Evolutionary conservation across 2,888 invertebrate genomes (phyloP), one percentile per base, ranked within the genome.

Genomic region (Diogma glabrata): DNA sequence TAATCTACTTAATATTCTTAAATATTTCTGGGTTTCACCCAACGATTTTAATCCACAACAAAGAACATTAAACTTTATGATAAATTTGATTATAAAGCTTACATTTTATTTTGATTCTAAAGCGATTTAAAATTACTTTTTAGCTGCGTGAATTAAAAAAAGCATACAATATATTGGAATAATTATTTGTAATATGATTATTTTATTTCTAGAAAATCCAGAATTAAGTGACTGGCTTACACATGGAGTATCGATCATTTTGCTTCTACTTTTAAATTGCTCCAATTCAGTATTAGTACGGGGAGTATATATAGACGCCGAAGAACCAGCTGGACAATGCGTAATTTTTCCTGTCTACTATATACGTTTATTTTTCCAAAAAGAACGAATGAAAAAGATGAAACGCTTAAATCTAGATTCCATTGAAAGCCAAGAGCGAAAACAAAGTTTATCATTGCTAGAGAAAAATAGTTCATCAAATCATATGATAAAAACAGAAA

Each of bases 261-360:
- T 88, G 33, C 76, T 90, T 49, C 80, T 88, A 49, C 76, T 89
- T 8, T 74, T 91, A 50, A 88, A 89, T 64, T 89, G 89, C 63
- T 84, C 89, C 59, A 91, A 92, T 70, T 87, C 90, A 0, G 76
- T 91, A 50, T 75, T 91, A 55, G 90, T 90, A 3, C 77, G 90
- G 43, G 92, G 91, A 1, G 88, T 91, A 2, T 88, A 86, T 67
- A 87, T 90, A 50, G 91, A 91, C 67, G 90, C 85, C 0, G 88
- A 89, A 60, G 88, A 88, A 59, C 81, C 82, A 0, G 84, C 82
- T 1, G 87, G 87, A 14, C 82, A 87, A 60, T 87, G 89, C 63
- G 86, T 89, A 2, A 81, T 85, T 49, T 84, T 90, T 66, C 87
- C 89, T 4, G 87, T 87, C 63, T 84, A 86, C 63, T 91, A 89